Evolutionary conservation across 2,888 invertebrate genomes (phyloP), one percentile per base, ranked within the genome.

Genomic region (Schizotus pectinicornis): DNA sequence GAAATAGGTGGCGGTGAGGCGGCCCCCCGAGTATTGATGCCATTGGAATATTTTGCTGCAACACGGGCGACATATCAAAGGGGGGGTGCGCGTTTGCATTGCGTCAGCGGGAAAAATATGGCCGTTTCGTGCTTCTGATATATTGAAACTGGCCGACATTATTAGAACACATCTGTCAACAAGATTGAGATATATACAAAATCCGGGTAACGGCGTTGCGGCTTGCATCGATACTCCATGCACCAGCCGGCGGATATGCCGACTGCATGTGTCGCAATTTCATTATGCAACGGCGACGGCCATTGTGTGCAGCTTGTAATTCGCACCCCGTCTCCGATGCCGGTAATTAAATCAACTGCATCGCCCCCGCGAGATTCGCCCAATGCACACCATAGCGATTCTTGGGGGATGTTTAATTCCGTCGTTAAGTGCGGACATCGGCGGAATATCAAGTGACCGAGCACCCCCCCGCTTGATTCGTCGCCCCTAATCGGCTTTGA

Each of bases 281-380:
- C 49, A 53, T 49, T 39, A 31, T 31, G 13, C 22, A 42, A 42
- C 22, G 13, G 39, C 46, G 45, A 41, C 48, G 12, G 6, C 39
- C 31, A 43, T 46, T 35, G 39, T 45, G 36, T 51, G 5, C 22
- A 33, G 32, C 36, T 34, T 50, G 45, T 53, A 41, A 54, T 56
- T 56, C 56, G 35, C 54, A 47, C 41, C 41, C 32, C 41, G 49
- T 43, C 50, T 56, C 63, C 67, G 69, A 68, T 68, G 67, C 66
- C 69, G 67, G 68, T 71, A 71, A 71, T 70, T 68, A 62, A 69
- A 68, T 71, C 68, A 65, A 58, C 60, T 67, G 61, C 66, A 61
- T 56, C 42, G 58, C 61, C 61, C 62, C 55, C 56, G 48, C 53
- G 38, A 62, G 67, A 56, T 54, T 47, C 50, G 37, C 52, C 52